Evolutionary conservation across 2,113 vertebrate genomes (phyloP).

Genomic region (Bombycilla garrulus): DNA sequence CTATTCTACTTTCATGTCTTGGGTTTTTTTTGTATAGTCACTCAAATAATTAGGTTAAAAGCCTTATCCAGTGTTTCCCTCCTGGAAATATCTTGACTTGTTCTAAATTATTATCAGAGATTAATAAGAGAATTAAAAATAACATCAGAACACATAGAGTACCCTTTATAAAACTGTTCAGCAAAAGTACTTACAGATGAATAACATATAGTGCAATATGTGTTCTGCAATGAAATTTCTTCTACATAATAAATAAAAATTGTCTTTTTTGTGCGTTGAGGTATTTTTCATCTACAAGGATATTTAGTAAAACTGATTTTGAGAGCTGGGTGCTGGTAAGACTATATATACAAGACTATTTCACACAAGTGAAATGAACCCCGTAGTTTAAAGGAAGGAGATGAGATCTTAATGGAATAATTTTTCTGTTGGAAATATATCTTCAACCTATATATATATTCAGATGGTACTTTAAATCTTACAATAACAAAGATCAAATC

Average conservation of each 20-base stretch:
- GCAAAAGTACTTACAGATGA: not conserved
- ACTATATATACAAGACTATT: not conserved
- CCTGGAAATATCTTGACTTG: not conserved
- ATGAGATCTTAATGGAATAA: not conserved
- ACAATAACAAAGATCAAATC: not conserved
- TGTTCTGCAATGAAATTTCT: not conserved
- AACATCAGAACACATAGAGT: not conserved
- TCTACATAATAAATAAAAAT: not conserved
- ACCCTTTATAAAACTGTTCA: not conserved
- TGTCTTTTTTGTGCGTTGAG: not conserved
- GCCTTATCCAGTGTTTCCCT: not conserved
- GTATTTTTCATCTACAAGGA: not conserved
- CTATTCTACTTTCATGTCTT: not conserved
- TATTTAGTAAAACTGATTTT: not conserved
- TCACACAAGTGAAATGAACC: not conserved
- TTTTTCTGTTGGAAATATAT: not conserved
- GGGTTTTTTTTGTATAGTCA: not conserved
- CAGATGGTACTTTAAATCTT: not conserved
- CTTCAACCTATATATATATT: not conserved
- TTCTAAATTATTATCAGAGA: not conserved
- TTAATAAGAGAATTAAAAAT: slow-evolving; percentile 29
- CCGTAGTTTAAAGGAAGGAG: not conserved
- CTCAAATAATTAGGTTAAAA: not conserved
- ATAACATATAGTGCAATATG: not conserved
- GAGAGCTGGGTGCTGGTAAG: not conserved